phyloP scores from a whole-genome alignment of 2,797 vertebrate species.

The Merluccius polli region DNA sequence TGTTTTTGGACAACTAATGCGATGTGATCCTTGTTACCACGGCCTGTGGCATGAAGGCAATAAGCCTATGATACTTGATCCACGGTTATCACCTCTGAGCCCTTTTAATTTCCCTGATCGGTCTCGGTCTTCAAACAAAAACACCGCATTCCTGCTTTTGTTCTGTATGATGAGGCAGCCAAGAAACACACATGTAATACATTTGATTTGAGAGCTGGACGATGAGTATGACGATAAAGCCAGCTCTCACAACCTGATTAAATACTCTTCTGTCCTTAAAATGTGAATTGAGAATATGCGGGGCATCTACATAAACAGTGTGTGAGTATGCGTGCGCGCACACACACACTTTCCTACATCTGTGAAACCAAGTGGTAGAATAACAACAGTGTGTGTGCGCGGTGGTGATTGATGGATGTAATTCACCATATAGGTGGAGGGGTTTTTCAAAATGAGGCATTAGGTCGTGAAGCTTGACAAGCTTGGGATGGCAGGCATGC shows the following conservation, averaged over 20 bases:
- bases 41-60: neutral
- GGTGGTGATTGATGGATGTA: neutral
- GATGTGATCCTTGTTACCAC: neutral
- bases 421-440: neutral
- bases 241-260: neutral
- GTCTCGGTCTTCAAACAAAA: neutral
- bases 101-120: neutral
- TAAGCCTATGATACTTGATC: neutral
- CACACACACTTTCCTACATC: neutral
- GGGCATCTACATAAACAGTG: no score
- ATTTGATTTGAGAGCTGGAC: neutral
- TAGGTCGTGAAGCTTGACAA: neutral
- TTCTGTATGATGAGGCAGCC: neutral
- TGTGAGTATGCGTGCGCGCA: no score
- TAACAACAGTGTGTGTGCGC: neutral
- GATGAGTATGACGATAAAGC: neutral
- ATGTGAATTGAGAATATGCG: neutral
- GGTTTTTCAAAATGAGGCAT: neutral
- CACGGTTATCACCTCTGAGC: neutral
- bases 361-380: neutral
- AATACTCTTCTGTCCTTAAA: neutral
- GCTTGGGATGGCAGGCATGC: constrained; percentile 40
- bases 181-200: neutral
- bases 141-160: neutral
- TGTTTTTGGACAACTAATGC: neutral